Percentiles rank a stretch among this genome's conserved stretches.
These are phyloP conservation scores for Aldrovandia affinis DNA, from an alignment of 2,797 vertebrate species.

Conservation along the genomic window DNA sequence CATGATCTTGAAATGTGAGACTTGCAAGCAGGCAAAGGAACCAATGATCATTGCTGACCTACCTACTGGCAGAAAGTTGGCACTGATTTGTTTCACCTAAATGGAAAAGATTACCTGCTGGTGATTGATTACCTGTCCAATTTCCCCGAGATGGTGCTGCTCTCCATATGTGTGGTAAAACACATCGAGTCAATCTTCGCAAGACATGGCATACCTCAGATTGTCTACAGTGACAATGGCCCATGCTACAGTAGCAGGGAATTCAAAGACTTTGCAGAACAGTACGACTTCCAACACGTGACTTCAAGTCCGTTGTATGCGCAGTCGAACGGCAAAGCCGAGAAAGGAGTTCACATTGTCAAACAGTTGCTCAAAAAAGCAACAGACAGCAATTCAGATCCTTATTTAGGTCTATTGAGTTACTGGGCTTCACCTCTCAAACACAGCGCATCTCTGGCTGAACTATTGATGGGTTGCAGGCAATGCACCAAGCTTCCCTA, in stretches of 20 bases:
- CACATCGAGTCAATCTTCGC: conserved; percentile 21
- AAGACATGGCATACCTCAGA: not conserved
- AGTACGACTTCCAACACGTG: conserved; percentile 21
- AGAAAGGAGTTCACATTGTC: conserved; percentile 34
- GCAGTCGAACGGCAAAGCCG: conserved; percentile 28
- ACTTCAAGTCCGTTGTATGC: conserved; percentile 32
- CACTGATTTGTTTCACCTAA: conserved; percentile 40
- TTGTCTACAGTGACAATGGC: not conserved
- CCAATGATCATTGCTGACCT: conserved; percentile 32
- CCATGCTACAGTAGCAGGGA: not conserved
- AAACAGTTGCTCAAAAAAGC: conserved; percentile 22
- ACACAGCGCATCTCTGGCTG: not conserved
- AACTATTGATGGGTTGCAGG: not conserved
- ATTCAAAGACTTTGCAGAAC: not conserved
- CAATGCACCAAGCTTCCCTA: not conserved
- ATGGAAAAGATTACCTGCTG: conserved; percentile 43
- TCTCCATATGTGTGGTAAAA: conserved; percentile 14
- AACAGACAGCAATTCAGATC: conserved; percentile 5
- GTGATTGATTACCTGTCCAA: conserved; percentile 27
- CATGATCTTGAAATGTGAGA: conserved; percentile 31
- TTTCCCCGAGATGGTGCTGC: not conserved
- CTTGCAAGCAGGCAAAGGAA: conserved; percentile 46
- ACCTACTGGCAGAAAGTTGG: conserved; percentile 46
- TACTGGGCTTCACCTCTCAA: conserved; percentile 18
- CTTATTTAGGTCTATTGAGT: conserved; percentile 29